Evolutionary conservation across 2,113 vertebrate genomes (phyloP), one percentile per base, ranked within the genome.

Genomic region (Lycocorax pyrrhopterus): DNA sequence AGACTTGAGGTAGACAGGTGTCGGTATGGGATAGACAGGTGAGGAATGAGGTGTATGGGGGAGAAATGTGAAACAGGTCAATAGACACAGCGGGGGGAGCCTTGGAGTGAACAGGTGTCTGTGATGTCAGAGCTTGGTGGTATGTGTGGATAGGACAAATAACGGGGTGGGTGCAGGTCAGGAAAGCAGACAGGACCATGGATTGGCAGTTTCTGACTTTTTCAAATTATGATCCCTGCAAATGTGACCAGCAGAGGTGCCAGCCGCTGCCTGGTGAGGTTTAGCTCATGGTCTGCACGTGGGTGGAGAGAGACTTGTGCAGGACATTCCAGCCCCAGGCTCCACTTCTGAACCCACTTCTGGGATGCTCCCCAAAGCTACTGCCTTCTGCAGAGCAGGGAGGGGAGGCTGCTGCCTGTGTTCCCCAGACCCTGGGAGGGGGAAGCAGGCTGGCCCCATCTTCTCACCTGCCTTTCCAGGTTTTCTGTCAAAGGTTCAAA

Each of bases 61-160:
- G 23, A 55, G 69, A 67, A 55, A 44, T 3, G 10, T 21, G 2
- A 21, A n/a, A 51, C 20, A 35, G 67, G 21, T 7, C 67, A 26
- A 37, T 5, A 62, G 47, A 43, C 35, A 56, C 11, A 43, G 29
- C 1, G 11, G 1, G 52, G 46, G 11, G 4, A 87, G 32, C 41
- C 2, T 3, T 10, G 59, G 29, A 41, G 26, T n/a, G 23, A 41
- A 3, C 1, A 12, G 14, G n/a, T 23, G 2, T 4, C 33, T 20
- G 7, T 14, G 43, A 14, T 43, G n/a, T 26, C 62, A 94, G 56
- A 64, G 46, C 46, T 11, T 20, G 11, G 14, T 26, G 66, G 15
- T 7, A 20, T 29, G 32, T 9, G 8, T 7, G 27, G 37, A 11
- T 35, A 37, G 43, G 26, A 46, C 39, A 35, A 35, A 27, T 72